Percentiles rank a stretch among this genome's conserved stretches.
These are phyloP conservation scores for Tetragonula clypearis DNA, from an alignment of 1,140 invertebrate species.

Conservation along the genomic window DNA sequence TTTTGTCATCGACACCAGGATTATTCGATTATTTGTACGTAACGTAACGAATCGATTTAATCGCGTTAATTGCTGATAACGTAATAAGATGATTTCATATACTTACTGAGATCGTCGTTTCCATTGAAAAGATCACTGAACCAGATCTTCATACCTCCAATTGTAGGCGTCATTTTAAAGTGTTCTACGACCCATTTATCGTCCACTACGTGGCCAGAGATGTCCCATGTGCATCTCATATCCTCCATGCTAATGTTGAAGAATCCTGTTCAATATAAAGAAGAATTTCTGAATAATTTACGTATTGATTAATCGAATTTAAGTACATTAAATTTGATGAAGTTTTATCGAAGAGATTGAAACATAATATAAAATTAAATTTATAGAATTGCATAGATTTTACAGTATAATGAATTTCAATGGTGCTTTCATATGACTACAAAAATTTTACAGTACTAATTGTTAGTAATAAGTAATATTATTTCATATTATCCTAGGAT, in stretches of 20 bases:
- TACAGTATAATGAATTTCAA: too few relatives aligned
- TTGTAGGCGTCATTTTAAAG: constrained; percentile 85
- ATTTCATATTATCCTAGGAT: too few relatives aligned
- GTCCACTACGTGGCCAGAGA: constrained; percentile 72
- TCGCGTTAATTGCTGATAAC: neutral
- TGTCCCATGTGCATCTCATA: constrained; percentile 66
- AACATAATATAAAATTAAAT: too few relatives aligned
- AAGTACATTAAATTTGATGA: too few relatives aligned
- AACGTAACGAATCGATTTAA: neutral
- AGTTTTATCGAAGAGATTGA: too few relatives aligned
- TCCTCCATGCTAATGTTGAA: constrained; percentile 77
- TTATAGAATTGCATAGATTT: too few relatives aligned
- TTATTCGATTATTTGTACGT: neutral
- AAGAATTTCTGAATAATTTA: too few relatives aligned
- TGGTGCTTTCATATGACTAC: too few relatives aligned
- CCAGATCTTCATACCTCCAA: constrained; percentile 82
- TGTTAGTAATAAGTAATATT: too few relatives aligned
- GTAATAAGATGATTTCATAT: neutral
- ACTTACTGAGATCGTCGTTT: constrained; percentile 83
- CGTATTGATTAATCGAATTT: too few relatives aligned
- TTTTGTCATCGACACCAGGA: neutral
- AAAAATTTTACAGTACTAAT: too few relatives aligned
- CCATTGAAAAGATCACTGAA: constrained; percentile 83
- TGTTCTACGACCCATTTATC: constrained; percentile 82
- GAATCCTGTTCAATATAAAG: constrained; percentile 62